A percentile compares a stretch with the other conserved stretches of the same genome.
Conservation (phyloP, 92 coral and sea anemone genomes). For the Blastomussa wellsi region DNA sequence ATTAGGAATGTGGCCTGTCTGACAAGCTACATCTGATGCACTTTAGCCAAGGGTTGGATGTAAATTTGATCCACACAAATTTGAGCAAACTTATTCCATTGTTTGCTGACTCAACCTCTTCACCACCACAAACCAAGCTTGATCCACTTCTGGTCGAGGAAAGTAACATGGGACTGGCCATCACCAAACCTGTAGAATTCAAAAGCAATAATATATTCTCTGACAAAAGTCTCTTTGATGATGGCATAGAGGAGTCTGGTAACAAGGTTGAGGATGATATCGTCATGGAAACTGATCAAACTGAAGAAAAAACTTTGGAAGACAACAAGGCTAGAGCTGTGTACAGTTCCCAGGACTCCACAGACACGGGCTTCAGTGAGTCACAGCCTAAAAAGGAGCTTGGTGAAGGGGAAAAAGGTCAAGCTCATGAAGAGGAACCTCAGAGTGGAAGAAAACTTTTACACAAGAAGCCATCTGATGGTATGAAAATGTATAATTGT, state of each 20-base stretch:
- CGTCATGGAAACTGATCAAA: not conserved
- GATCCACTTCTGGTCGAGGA: not conserved
- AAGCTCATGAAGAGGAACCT: not conserved
- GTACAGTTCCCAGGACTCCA: slow-evolving; percentile 35
- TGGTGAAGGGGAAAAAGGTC: not conserved
- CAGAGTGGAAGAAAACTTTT: not conserved
- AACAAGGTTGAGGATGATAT: not conserved
- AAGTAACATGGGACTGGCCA: not conserved
- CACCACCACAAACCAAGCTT: not conserved
- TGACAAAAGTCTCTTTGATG: slow-evolving; percentile 78
- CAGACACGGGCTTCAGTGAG: slow-evolving; percentile 41
- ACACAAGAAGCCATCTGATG: not conserved
- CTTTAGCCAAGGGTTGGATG: slow-evolving; percentile 61
- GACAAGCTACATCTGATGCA: slow-evolving; percentile 33
- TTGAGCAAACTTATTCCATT: slow-evolving; percentile 62
- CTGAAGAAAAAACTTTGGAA: not conserved
- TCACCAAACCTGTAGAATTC: not conserved
- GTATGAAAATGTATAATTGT: not conserved
- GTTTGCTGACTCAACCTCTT: slow-evolving; percentile 29
- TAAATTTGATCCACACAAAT: slow-evolving; percentile 57
- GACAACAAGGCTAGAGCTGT: not conserved
- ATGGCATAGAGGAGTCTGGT: slow-evolving; percentile 33
- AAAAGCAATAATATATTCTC: slow-evolving; percentile 15
- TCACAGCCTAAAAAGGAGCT: slow-evolving; percentile 13
- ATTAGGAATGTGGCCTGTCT: slow-evolving; percentile 12